These are phyloP conservation scores for Pelvicachromis taeniatus DNA, from an alignment of 2,113 vertebrate species.

Conservation along the genomic window DNA sequence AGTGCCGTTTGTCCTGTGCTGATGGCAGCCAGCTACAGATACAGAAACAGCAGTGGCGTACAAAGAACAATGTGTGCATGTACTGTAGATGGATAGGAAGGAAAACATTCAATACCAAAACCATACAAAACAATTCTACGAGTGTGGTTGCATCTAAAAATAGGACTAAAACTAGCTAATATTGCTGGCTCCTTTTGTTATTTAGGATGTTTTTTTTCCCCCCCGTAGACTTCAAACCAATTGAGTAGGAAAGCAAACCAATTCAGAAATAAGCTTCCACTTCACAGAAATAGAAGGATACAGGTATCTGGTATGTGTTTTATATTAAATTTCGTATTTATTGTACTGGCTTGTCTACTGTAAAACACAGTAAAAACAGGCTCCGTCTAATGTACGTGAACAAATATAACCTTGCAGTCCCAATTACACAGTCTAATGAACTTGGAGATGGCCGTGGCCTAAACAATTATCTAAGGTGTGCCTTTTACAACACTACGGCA, in stretches of 20 bases:
- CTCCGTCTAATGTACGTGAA: not conserved
- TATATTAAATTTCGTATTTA: not conserved
- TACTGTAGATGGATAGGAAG: slow-evolving; percentile 43
- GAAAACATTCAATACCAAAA: slow-evolving; percentile 54
- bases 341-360: not conserved
- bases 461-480: slow-evolving; percentile 50
- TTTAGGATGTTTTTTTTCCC: slow-evolving; percentile 34
- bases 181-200: slow-evolving; percentile 48
- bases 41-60: not conserved
- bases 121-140: slow-evolving; percentile 35
- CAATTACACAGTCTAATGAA: slow-evolving; percentile 6
- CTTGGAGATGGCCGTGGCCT: not conserved
- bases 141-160: slow-evolving; percentile 37
- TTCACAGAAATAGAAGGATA: not conserved
- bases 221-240: slow-evolving; percentile 45
- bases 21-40: not conserved
- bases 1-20: not conserved
- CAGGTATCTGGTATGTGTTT: not conserved
- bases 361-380: not conserved
- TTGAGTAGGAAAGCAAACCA: slow-evolving; percentile 51
- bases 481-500: slow-evolving; percentile 1
- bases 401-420: not conserved
- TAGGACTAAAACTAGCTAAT: slow-evolving; percentile 46
- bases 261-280: not conserved
- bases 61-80: slow-evolving; percentile 22